Percentiles rank a stretch among this genome's conserved stretches.
phyloP scores from a whole-genome alignment of 2,113 vertebrate species.

The Platanista minor region DNA sequence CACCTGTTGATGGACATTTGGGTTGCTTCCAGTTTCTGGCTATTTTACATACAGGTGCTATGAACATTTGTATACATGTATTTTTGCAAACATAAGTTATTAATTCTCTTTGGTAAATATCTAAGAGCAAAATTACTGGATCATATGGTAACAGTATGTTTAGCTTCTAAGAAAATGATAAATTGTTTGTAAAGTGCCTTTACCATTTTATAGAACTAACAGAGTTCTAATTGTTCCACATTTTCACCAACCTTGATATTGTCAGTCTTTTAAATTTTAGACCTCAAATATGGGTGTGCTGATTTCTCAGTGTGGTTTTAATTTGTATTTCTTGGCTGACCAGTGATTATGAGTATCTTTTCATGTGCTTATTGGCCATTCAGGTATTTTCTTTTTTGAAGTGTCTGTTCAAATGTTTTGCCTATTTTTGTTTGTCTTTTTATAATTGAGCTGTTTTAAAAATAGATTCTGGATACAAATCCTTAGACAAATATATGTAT shows the following conservation, averaged over 20 bases:
- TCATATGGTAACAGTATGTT: not conserved
- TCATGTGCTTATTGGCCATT: not conserved
- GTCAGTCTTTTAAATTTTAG: not conserved
- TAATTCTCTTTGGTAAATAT: not conserved
- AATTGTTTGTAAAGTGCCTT: not conserved
- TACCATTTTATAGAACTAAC: not conserved
- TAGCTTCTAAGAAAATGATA: not conserved
- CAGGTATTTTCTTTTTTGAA: not conserved
- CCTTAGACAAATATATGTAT: not conserved
- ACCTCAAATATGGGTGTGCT: not conserved
- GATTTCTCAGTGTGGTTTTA: not conserved
- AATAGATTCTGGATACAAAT: not conserved
- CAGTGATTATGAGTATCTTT: not conserved
- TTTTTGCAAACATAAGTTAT: not conserved
- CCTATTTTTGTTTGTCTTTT: not conserved
- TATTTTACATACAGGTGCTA: not conserved
- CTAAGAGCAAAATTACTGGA: not conserved
- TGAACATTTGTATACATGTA: not conserved
- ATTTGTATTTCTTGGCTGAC: not conserved
- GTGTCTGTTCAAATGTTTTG: not conserved
- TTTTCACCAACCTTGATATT: not conserved
- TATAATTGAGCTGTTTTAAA: not conserved
- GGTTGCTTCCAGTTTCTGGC: not conserved
- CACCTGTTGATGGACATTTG: not conserved
- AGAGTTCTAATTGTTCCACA: not conserved